phyloP scores from a whole-genome alignment of 1,140 invertebrate species.

The Nomia melanderi region DNA sequence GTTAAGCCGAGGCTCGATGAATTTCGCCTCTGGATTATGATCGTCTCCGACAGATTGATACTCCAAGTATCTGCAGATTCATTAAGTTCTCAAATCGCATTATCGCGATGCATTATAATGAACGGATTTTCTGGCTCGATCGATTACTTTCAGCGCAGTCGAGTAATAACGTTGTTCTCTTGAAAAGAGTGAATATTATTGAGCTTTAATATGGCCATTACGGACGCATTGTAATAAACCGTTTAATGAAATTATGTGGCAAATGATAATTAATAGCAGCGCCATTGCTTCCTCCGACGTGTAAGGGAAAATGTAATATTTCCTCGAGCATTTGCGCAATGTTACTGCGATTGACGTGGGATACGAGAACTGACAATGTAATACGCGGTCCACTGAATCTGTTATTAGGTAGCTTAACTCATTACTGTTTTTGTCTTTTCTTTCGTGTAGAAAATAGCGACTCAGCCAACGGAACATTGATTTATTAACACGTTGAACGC shows the following conservation, averaged over 20 bases:
- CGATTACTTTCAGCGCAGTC: not conserved
- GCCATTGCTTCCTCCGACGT: no score
- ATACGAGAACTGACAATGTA: no score
- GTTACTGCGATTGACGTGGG: no score
- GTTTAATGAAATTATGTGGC: not conserved
- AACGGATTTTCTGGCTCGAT: slow-evolving; percentile 1
- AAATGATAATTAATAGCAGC: not conserved
- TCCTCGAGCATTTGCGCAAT: no score
- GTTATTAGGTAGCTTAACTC: no score
- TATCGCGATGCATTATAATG: not conserved
- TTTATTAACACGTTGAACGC: no score
- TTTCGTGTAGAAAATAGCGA: no score
- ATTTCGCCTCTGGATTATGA: not conserved
- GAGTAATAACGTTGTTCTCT: not conserved
- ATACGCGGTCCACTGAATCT: no score
- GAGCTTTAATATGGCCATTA: not conserved
- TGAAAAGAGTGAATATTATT: not conserved
- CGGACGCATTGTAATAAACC: not conserved
- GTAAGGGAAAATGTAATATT: no score
- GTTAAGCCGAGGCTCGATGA: not conserved
- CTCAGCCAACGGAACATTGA: no score
- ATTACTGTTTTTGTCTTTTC: no score
- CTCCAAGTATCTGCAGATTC: not conserved
- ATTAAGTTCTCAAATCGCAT: slow-evolving; percentile 1
- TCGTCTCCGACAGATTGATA: not conserved